These are phyloP conservation scores for Streptopelia turtur DNA, from an alignment of 2,797 vertebrate genomes.

Conservation along the genomic window DNA sequence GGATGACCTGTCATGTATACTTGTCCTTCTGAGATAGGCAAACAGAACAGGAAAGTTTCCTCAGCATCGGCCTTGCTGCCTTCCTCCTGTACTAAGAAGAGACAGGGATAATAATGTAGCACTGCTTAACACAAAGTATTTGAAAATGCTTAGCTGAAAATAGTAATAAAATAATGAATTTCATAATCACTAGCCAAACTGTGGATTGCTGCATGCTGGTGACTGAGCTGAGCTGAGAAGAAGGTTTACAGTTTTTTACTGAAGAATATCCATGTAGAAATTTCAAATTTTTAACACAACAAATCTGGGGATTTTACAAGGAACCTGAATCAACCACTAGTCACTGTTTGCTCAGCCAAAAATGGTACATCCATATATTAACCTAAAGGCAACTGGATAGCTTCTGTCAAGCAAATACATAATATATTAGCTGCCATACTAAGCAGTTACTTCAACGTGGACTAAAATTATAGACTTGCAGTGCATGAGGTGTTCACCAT, in stretches of 20 bases:
- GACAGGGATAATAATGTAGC: background rate
- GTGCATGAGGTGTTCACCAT: background rate
- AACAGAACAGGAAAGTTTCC: background rate
- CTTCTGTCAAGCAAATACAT: background rate
- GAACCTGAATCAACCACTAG: background rate
- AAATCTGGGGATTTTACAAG: background rate
- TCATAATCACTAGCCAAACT: background rate
- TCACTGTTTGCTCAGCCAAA: background rate
- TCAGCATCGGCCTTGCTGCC: background rate
- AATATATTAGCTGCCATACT: background rate
- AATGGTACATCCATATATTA: background rate
- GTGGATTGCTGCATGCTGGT: background rate
- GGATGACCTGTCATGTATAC: background rate
- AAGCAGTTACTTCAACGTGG: background rate
- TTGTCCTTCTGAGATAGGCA: background rate
- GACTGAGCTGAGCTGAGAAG: background rate
- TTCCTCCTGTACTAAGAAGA: background rate
- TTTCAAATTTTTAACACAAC: background rate
- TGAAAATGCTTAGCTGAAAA: background rate
- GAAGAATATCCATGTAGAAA: rapidly evolving
- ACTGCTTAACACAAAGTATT: background rate
- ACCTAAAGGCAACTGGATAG: background rate
- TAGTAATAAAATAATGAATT: background rate
- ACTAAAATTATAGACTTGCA: background rate
- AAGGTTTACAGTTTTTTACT: background rate